These are phyloP conservation scores for Vipera ursinii DNA, from an alignment of 2,797 vertebrate species.

Conservation along the genomic window DNA sequence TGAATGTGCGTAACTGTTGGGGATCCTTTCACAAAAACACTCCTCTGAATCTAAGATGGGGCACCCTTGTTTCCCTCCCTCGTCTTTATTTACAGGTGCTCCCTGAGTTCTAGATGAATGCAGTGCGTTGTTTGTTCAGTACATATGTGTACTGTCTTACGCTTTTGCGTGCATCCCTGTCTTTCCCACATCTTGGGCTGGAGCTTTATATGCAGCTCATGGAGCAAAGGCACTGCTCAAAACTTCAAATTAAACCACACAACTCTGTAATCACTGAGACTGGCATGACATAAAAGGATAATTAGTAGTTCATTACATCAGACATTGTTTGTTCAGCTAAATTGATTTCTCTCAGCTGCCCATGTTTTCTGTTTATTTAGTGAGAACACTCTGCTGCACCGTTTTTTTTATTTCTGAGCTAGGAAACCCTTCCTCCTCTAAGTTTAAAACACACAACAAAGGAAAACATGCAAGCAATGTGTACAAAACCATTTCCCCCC, in stretches of 20 bases:
- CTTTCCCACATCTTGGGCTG: slow-evolving; percentile 67
- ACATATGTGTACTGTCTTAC: too few relatives aligned
- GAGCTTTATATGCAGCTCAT: slow-evolving; percentile 82
- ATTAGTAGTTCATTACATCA: slow-evolving; percentile 88
- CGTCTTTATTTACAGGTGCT: slow-evolving; percentile 68
- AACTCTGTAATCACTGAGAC: slow-evolving; percentile 81
- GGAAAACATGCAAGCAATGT: background rate
- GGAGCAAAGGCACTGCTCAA: slow-evolving; percentile 83
- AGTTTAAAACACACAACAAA: slow-evolving; percentile 53
- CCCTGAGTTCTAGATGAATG: slow-evolving; percentile 67
- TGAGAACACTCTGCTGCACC: slow-evolving; percentile 73
- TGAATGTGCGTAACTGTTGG: slow-evolving; percentile 26
- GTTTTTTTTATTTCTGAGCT: slow-evolving; percentile 73
- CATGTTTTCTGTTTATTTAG: slow-evolving; percentile 83
- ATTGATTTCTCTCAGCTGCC: slow-evolving; percentile 88
- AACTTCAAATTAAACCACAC: slow-evolving; percentile 80
- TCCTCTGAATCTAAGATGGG: slow-evolving; percentile 22
- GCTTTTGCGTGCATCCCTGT: background rate
- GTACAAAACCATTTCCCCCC: slow-evolving; percentile 36
- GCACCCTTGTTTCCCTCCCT: background rate
- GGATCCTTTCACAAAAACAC: background rate
- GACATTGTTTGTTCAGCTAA: slow-evolving; percentile 89
- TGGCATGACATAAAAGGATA: slow-evolving; percentile 89
- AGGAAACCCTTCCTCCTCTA: slow-evolving; percentile 79
- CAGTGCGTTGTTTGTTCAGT: slow-evolving; percentile 5